A percentile compares a stretch with the other conserved stretches of the same genome.
phyloP scores from a whole-genome alignment of 2,797 vertebrate species.

The Peromyscus aztecus region DNA sequence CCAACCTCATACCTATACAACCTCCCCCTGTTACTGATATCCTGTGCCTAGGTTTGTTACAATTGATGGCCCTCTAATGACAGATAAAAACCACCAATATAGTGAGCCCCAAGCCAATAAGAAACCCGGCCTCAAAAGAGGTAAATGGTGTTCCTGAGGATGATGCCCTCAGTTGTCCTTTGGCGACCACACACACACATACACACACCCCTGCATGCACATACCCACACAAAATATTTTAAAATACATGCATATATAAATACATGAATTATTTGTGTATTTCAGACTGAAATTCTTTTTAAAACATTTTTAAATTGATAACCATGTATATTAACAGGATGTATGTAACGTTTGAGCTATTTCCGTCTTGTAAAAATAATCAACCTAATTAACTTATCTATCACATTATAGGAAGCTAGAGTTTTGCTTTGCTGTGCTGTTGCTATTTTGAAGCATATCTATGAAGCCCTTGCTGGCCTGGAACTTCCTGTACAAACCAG shows the following conservation, averaged over 20 bases:
- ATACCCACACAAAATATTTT: background rate
- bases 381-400: background rate
- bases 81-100: background rate
- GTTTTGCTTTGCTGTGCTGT: background rate
- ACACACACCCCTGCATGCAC: background rate
- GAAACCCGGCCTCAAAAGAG: background rate
- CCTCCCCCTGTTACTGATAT: background rate
- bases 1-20: background rate
- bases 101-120: background rate
- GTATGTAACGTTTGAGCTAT: background rate
- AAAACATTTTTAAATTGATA: background rate
- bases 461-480: background rate
- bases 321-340: background rate
- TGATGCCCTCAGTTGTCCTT: background rate
- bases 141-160: background rate
- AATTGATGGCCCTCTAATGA: background rate
- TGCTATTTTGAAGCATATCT: slow-evolving; percentile 3
- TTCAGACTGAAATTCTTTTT: background rate
- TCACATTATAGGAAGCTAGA: background rate
- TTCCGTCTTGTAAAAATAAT: background rate
- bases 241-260: background rate
- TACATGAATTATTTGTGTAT: background rate
- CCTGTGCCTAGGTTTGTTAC: background rate
- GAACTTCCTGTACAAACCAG: background rate
- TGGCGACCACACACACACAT: background rate